Conservation (phyloP, 2,113 vertebrate genomes). For the Leucosticte australis region DNA sequence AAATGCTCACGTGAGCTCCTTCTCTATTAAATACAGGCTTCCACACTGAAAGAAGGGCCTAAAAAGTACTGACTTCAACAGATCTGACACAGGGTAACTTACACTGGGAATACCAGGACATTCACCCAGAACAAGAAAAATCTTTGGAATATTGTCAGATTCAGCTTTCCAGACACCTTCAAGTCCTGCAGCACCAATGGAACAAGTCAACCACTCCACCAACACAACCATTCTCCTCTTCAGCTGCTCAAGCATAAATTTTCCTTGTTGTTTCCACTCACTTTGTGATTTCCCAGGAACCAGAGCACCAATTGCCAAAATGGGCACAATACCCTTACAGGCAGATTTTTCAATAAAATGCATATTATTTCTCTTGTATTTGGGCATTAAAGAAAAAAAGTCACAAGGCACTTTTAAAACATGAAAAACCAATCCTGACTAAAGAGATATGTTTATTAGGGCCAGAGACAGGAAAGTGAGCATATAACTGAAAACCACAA, state of each 20-base stretch:
- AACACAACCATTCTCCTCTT: constrained; percentile 25
- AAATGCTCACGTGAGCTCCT: background rate
- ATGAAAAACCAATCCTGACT: constrained; percentile 2
- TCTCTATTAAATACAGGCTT: background rate
- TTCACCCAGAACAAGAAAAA: background rate
- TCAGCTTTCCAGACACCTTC: background rate
- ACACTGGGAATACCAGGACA: background rate
- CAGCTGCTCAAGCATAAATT: constrained; percentile 58
- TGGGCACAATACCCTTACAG: background rate
- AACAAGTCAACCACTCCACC: background rate
- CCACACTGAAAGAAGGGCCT: background rate
- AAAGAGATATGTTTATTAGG: constrained; percentile 15
- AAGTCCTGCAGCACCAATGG: background rate
- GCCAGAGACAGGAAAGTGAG: background rate
- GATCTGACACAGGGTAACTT: background rate
- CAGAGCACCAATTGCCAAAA: constrained; percentile 26
- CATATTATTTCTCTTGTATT: background rate
- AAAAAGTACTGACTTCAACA: background rate
- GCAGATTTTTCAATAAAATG: constrained; percentile 2
- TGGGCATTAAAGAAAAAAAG: background rate
- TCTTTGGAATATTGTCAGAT: background rate
- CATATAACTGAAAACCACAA: constrained; percentile 10
- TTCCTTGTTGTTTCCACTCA: constrained; percentile 49
- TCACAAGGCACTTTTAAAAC: constrained; percentile 29
- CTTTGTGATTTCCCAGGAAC: constrained; percentile 23